phyloP scores from a whole-genome alignment of 1,140 invertebrate species.

The Uloborus diversus region DNA sequence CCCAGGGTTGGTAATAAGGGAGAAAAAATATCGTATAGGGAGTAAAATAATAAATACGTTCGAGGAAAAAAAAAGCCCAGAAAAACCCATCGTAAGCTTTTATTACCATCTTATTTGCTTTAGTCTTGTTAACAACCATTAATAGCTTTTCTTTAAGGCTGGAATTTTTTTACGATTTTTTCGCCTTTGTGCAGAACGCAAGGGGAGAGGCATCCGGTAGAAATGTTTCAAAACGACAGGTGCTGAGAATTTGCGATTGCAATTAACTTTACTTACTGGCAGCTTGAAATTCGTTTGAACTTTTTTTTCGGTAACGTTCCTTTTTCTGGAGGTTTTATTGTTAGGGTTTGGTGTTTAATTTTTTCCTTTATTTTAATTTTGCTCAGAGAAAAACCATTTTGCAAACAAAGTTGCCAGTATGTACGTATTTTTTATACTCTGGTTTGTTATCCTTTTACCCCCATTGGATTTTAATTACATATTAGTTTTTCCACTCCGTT shows the following conservation, averaged over 20 bases:
- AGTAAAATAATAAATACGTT: slow-evolving; percentile 11
- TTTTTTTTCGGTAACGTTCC: no score
- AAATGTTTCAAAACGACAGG: slow-evolving; percentile 13
- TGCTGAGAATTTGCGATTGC: slow-evolving; percentile 38
- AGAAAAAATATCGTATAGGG: slow-evolving; percentile 12
- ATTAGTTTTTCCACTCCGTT: slow-evolving; percentile 4
- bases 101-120: slow-evolving; percentile 49
- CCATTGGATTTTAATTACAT: slow-evolving; percentile 26
- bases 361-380: no score
- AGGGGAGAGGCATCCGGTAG: background rate
- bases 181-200: background rate
- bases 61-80: background rate
- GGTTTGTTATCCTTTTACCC: no score
- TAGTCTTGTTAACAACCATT: slow-evolving; percentile 38
- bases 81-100: slow-evolving; percentile 40
- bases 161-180: slow-evolving; percentile 4
- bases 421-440: no score
- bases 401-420: no score
- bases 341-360: no score
- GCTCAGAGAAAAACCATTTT: no score
- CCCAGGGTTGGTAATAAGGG: background rate
- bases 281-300: slow-evolving; percentile 18
- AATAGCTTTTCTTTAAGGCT: slow-evolving; percentile 32
- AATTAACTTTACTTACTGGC: slow-evolving; percentile 33
- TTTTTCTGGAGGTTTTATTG: no score